Percentiles rank a stretch among this genome's conserved stretches.
These are phyloP conservation scores for Philotrypesis tridentata DNA, from an alignment of 1,140 invertebrate species.

Conservation along the genomic window DNA sequence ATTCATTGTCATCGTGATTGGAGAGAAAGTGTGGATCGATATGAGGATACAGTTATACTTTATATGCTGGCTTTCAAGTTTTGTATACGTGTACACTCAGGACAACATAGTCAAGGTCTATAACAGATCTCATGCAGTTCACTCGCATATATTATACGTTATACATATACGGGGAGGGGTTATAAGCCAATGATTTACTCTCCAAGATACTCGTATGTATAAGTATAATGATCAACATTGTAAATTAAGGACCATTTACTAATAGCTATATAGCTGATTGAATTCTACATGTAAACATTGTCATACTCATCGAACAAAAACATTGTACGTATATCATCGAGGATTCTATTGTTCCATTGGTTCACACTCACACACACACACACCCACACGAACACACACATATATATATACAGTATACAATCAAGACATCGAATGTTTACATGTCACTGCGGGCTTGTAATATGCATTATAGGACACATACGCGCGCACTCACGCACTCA, in stretches of 20 bases:
- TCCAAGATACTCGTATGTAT: background rate
- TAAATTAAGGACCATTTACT: background rate
- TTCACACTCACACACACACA: too few relatives aligned
- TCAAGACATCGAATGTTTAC: background rate
- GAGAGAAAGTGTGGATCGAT: too few relatives aligned
- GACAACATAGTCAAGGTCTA: background rate
- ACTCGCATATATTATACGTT: too few relatives aligned
- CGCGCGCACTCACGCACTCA: too few relatives aligned
- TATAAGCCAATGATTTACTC: slow-evolving; percentile 6
- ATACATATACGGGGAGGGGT: too few relatives aligned
- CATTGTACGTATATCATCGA: background rate
- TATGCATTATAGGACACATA: background rate
- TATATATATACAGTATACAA: background rate
- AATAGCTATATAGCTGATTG: slow-evolving; percentile 25
- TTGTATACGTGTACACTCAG: background rate
- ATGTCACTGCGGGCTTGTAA: background rate
- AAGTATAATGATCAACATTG: background rate
- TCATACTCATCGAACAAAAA: background rate
- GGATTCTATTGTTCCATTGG: too few relatives aligned
- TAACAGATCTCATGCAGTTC: background rate
- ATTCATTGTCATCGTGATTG: too few relatives aligned
- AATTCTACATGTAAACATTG: slow-evolving; percentile 16
- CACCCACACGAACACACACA: too few relatives aligned
- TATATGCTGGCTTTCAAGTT: background rate
- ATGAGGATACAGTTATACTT: too few relatives aligned